A percentile compares a stretch with the other conserved stretches of the same genome.
Conservation (phyloP, 2,113 vertebrate genomes). For the Rissa tridactyla region DNA sequence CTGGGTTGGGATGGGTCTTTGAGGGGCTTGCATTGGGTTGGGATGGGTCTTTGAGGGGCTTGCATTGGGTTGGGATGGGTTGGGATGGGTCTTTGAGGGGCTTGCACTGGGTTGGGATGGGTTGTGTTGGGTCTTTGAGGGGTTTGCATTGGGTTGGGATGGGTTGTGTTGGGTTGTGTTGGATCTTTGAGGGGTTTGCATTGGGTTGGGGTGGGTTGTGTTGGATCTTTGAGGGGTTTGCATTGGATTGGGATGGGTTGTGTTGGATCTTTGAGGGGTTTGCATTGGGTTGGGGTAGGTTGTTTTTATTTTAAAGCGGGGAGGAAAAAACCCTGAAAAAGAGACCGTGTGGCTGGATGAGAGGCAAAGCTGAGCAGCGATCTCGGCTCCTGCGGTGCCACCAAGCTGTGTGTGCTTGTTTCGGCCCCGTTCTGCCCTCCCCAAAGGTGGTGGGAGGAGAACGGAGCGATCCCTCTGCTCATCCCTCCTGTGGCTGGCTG, state of each 20-base stretch:
- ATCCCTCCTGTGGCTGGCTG: not conserved
- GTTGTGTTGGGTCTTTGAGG: too few species aligned
- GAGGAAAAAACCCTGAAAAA: not conserved
- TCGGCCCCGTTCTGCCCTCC: not conserved
- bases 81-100: not conserved
- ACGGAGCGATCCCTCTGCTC: not conserved
- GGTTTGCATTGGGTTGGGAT: too few species aligned
- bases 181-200: too few species aligned
- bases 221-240: too few species aligned
- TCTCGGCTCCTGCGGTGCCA: not conserved
- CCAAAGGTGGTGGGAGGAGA: not conserved
- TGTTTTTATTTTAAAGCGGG: not conserved
- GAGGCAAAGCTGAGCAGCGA: not conserved
- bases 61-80: too few species aligned
- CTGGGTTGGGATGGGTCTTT: too few species aligned
- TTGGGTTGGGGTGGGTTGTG: not conserved
- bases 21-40: too few species aligned
- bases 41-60: too few species aligned
- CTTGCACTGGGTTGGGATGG: too few species aligned
- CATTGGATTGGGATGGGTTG: not conserved
- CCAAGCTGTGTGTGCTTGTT: not conserved
- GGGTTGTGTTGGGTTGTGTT: too few species aligned
- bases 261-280: not conserved
- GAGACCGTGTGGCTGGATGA: not conserved
- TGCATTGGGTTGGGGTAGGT: too few species aligned